A percentile compares a stretch with the other conserved stretches of the same genome.
phyloP scores from a whole-genome alignment of 2,888 invertebrate species.

The Protophormia terraenovae region DNA sequence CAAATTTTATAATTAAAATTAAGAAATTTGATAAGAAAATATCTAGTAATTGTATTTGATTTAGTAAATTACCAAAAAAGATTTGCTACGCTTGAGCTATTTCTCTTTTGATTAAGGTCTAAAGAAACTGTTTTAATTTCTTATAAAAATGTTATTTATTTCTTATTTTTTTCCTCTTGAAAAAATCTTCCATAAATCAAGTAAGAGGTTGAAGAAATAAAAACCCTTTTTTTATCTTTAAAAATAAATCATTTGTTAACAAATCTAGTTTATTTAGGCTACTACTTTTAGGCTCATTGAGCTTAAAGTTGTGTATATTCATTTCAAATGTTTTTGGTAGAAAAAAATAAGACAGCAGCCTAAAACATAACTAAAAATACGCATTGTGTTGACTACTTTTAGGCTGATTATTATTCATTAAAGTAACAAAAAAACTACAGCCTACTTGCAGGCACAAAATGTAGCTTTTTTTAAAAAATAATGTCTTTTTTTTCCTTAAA shows the following conservation, averaged over 20 bases:
- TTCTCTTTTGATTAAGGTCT: neutral
- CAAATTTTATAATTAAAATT: no score
- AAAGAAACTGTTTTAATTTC: neutral
- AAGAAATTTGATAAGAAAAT: no score
- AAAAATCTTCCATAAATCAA: neutral
- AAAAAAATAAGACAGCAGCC: neutral
- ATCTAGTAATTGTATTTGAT: no score
- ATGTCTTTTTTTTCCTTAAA: no score
- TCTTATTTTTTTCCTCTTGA: no score
- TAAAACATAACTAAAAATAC: neutral
- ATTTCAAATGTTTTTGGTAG: neutral
- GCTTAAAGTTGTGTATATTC: neutral
- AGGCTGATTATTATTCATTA: neutral
- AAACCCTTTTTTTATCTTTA: no score
- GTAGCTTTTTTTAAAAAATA: no score
- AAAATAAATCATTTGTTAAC: no score
- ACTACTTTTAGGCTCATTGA: neutral
- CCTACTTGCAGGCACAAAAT: neutral
- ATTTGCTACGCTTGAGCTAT: neutral
- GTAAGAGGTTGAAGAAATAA: neutral
- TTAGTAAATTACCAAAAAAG: neutral
- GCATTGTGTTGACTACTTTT: neutral
- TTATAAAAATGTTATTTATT: no score
- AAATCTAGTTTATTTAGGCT: no score
- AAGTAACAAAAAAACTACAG: neutral